Percentiles rank a stretch among this genome's conserved stretches.
Conservation (phyloP, 2,888 invertebrate species). For the Rhyacophila evoluta region DNA sequence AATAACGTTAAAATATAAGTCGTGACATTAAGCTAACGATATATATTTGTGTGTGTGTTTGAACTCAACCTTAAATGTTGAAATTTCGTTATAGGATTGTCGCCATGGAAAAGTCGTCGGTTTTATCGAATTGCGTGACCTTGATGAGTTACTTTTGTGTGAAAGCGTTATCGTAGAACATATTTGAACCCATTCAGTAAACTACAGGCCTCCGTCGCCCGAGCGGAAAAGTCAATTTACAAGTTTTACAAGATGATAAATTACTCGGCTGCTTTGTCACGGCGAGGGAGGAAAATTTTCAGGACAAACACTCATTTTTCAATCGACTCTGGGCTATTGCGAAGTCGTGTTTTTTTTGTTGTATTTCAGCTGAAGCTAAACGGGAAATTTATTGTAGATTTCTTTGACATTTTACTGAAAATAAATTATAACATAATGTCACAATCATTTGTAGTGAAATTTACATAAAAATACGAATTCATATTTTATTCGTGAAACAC, state of each 20-base stretch:
- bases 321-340: not conserved
- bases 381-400: not conserved
- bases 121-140: not conserved
- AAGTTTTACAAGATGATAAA: constrained; percentile 15
- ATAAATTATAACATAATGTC: too few species aligned
- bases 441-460: too few species aligned
- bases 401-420: not conserved
- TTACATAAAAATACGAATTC: too few species aligned
- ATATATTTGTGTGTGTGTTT: too few species aligned
- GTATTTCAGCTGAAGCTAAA: not conserved
- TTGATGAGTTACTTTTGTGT: not conserved
- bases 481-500: too few species aligned
- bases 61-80: too few species aligned
- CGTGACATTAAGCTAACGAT: too few species aligned
- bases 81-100: too few species aligned
- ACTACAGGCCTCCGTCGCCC: not conserved
- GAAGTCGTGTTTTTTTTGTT: not conserved
- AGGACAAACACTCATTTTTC: not conserved
- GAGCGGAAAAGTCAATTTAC: constrained; percentile 17
- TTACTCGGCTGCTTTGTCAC: not conserved
- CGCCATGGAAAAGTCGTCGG: too few species aligned
- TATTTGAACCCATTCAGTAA: not conserved
- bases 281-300: not conserved
- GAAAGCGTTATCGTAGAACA: not conserved
- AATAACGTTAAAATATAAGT: too few species aligned